Conservation (phyloP, 2,888 invertebrate genomes). For the Pinctada fucata region DNA sequence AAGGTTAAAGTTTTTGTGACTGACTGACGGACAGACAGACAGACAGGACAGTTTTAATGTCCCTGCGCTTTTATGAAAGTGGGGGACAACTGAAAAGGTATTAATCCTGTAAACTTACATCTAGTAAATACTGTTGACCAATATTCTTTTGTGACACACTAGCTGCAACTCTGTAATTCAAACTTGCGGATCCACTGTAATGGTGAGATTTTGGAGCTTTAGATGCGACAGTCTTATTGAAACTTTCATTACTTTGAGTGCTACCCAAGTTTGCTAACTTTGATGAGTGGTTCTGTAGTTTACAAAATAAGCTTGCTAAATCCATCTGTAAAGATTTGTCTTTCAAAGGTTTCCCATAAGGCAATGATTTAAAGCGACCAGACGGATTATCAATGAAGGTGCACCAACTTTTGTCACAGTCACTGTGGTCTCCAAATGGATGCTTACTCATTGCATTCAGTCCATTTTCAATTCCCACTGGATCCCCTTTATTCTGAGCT, state of each 20-base stretch:
- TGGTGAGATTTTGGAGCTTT: constrained; percentile 36
- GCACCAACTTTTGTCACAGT: constrained; percentile 15
- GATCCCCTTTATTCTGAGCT: constrained; percentile 16
- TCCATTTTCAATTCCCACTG: constrained; percentile 6
- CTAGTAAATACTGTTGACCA: constrained; percentile 14
- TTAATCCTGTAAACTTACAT: constrained; percentile 25
- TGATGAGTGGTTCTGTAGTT: constrained; percentile 2
- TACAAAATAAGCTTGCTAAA: not conserved
- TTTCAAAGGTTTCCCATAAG: constrained; percentile 8
- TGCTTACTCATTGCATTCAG: constrained; percentile 1
- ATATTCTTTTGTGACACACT: constrained; percentile 35
- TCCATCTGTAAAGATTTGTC: not conserved
- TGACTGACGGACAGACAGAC: not conserved
- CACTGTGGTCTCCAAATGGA: constrained; percentile 24
- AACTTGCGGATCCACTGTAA: constrained; percentile 33
- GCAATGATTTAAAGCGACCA: not conserved
- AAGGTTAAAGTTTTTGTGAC: not conserved
- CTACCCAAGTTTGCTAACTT: constrained; percentile 32
- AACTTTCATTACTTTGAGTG: constrained; percentile 34
- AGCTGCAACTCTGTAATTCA: constrained; percentile 34
- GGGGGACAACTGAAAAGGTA: too few relatives aligned
- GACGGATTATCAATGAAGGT: not conserved
- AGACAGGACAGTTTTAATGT: not conserved
- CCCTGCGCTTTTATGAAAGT: too few relatives aligned
- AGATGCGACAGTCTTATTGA: constrained; percentile 34